Percentiles rank a stretch among this genome's conserved stretches.
Evolutionary conservation across 2,797 vertebrate genomes (phyloP).

Genomic region (Rhinophrynus dorsalis): DNA sequence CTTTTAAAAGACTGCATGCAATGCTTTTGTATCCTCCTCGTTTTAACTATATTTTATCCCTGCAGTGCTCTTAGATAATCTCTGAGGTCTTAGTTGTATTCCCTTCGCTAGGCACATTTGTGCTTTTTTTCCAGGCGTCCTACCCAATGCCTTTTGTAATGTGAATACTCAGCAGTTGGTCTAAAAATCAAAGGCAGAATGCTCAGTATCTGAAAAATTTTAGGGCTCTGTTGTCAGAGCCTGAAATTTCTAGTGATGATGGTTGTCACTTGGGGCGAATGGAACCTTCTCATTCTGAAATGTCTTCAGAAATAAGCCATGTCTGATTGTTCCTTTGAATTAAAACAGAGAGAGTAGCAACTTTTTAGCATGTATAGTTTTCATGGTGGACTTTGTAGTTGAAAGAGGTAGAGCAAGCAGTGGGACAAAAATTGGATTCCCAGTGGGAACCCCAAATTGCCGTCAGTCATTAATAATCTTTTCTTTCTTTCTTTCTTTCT

Average conservation of each 20-base stretch:
- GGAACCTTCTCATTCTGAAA: slow-evolving; percentile 66
- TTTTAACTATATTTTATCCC: slow-evolving; percentile 59
- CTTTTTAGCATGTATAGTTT: slow-evolving; percentile 65
- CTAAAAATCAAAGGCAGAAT: slow-evolving; percentile 71
- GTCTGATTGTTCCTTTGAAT: slow-evolving; percentile 77
- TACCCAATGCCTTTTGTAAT: slow-evolving; percentile 64
- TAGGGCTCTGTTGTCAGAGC: slow-evolving; percentile 66
- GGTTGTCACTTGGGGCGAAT: slow-evolving; percentile 65
- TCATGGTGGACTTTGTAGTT: slow-evolving; percentile 71
- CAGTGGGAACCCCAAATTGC: slow-evolving; percentile 68
- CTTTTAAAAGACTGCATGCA: slow-evolving; percentile 5
- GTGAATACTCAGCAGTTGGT: slow-evolving; percentile 71
- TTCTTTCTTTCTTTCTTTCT: too few species aligned
- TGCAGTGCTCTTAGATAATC: slow-evolving; percentile 55
- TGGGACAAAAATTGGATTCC: slow-evolving; percentile 59
- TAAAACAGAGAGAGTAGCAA: slow-evolving; percentile 71
- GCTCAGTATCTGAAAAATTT: slow-evolving; percentile 62
- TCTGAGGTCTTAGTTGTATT: slow-evolving; percentile 65
- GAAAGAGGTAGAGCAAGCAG: slow-evolving; percentile 57
- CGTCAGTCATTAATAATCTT: slow-evolving; percentile 69
- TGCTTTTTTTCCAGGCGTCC: slow-evolving; percentile 71
- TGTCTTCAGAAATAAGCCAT: slow-evolving; percentile 70
- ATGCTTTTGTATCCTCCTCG: slow-evolving; percentile 17
- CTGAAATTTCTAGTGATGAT: slow-evolving; percentile 68
- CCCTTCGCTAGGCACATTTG: slow-evolving; percentile 62